These are phyloP conservation scores for Callorhinus ursinus DNA, from an alignment of 2,113 vertebrate species.

Conservation along the genomic window DNA sequence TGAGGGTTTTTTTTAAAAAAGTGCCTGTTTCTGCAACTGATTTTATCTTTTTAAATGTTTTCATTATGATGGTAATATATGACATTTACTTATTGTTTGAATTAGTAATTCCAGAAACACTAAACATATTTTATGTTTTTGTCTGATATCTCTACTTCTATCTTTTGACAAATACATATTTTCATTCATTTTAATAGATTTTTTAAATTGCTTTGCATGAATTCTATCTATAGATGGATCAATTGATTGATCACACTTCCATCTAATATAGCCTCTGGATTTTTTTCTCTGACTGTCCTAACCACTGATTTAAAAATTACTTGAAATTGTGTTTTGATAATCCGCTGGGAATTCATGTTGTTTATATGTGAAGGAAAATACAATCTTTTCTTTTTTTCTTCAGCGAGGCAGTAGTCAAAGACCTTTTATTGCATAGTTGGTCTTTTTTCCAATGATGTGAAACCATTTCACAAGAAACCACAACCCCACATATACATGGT, in stretches of 20 bases:
- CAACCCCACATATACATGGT: neutral
- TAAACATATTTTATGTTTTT: neutral
- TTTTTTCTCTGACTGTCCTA: neutral
- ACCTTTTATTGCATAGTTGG: neutral
- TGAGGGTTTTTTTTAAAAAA: neutral
- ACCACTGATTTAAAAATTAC: neutral
- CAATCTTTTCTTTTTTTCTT: neutral
- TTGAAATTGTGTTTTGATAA: neutral
- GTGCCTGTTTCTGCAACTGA: neutral
- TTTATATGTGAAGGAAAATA: neutral
- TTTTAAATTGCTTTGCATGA: neutral
- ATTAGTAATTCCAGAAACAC: neutral
- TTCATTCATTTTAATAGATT: neutral
- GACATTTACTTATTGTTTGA: neutral
- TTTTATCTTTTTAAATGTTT: neutral
- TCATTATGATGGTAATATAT: neutral
- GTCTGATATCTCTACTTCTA: neutral
- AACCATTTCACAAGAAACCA: neutral
- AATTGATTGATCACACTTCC: neutral
- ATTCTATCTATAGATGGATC: neutral
- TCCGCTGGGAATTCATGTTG: neutral
- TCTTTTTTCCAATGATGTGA: neutral
- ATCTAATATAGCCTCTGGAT: neutral
- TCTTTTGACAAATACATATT: neutral
- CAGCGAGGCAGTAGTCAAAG: neutral